Evolutionary conservation across 2,888 invertebrate genomes (phyloP).

Genomic region (Mycalesis mineus): DNA sequence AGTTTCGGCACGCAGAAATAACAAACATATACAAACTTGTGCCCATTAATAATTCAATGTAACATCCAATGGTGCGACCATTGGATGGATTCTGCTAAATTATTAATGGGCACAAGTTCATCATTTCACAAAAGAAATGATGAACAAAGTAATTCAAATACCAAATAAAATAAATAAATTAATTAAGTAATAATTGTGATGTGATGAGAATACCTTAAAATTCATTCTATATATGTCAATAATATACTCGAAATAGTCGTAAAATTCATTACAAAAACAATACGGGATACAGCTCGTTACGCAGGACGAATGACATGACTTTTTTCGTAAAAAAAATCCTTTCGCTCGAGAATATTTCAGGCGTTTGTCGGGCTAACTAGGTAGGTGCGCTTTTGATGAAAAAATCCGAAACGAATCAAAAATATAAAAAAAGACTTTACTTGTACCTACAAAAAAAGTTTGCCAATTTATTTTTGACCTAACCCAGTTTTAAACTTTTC

Average conservation of each 20-base stretch:
- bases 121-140: no score
- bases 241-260: neutral
- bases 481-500: slow-evolving; percentile 12
- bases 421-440: slow-evolving; percentile 4
- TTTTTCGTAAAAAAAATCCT: slow-evolving; percentile 2
- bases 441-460: slow-evolving; percentile 9
- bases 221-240: no score
- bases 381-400: slow-evolving; percentile 3
- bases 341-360: slow-evolving; percentile 5
- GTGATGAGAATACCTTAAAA: no score
- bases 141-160: no score
- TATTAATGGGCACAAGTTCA: no score
- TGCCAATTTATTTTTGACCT: slow-evolving; percentile 13
- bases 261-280: neutral
- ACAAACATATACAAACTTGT: no score
- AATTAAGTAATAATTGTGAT: no score
- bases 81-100: no score
- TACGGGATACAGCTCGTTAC: neutral
- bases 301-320: neutral
- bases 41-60: no score
- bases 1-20: no score
- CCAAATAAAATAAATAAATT: no score
- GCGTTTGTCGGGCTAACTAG: slow-evolving; percentile 1
- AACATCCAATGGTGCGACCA: no score
- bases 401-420: slow-evolving; percentile 10